Evolutionary conservation across 2,113 vertebrate genomes (phyloP), one percentile per base, ranked within the genome.

Genomic region (Terrapene triunguis): DNA sequence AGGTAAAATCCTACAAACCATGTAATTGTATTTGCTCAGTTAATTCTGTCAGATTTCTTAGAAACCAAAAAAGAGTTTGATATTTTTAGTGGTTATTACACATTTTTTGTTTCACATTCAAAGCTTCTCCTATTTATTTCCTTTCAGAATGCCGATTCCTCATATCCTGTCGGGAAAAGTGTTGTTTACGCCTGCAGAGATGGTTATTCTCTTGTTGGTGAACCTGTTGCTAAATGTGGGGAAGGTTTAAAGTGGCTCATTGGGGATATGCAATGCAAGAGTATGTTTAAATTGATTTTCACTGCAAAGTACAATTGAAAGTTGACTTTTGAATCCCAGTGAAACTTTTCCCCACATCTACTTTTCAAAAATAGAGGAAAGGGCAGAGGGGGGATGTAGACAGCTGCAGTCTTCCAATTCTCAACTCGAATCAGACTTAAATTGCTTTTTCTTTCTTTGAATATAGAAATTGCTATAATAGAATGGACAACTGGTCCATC

Each of bases 121-220:
- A 84, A 92, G 87, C 83, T 54, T 89, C 22, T 83, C 47, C 17
- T 91, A 10, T 79, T 89, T 5, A 1, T 91, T 97, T 95, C 87
- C 51, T 98, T 97, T 89, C 95, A 98, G 98, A 97, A 97, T 92
- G 90, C 97, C 94, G 98, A 80, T 81, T 81, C 94, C 24, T 89
- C 5, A 5, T 99, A 99, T 91, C 88, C 98, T 82, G 98, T 98
- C 80, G 99, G 99, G 29, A 98, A 97, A 98, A 98, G 29, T 3
- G 97, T 99, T 81, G 55, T 98, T n/a, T 99, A 99, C 89, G 93
- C 98, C 89, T 99, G 99, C 88, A 97, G 97, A 50, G 93, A 98
- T 3, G 98, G 99, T 22, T 98, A 98, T 90, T 97, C 98, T 93
- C 98, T 99, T 47, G 87, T 95, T 83, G 99, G 99, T 74, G 94